Percentiles rank a stretch among this genome's conserved stretches.
Conservation (phyloP, 1,140 invertebrate species). For the Drosophila triauraria region DNA sequence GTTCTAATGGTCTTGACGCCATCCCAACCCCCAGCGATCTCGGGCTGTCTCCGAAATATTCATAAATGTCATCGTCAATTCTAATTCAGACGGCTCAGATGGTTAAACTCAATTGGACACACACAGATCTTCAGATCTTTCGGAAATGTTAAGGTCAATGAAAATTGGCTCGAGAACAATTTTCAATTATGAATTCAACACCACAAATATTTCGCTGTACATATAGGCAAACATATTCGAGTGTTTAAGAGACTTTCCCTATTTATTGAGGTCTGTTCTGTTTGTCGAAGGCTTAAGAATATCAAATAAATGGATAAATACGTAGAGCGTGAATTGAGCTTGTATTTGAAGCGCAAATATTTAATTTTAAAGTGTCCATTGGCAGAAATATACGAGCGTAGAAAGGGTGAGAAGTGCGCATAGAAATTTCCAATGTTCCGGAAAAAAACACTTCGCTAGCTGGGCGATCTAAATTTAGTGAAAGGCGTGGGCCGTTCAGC, state of each 20-base stretch:
- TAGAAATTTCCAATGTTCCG: slow-evolving; percentile 56
- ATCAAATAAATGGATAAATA: slow-evolving; percentile 31
- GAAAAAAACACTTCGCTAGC: slow-evolving; percentile 51
- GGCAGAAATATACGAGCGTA: not conserved
- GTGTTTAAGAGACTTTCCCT: slow-evolving; percentile 31
- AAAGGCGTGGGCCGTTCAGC: slow-evolving; percentile 71
- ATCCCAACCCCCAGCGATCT: slow-evolving; percentile 44
- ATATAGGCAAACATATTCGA: slow-evolving; percentile 12
- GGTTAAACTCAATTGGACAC: slow-evolving; percentile 65
- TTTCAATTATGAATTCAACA: slow-evolving; percentile 27
- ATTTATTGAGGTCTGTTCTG: slow-evolving; percentile 40
- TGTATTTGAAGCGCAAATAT: slow-evolving; percentile 39
- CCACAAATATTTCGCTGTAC: slow-evolving; percentile 11
- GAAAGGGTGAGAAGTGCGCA: slow-evolving; percentile 36
- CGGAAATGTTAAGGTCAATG: slow-evolving; percentile 72
- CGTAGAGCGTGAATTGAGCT: slow-evolving; percentile 35
- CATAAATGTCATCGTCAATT: slow-evolving; percentile 80
- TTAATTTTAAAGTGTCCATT: slow-evolving; percentile 55
- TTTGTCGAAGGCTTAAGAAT: slow-evolving; percentile 39
- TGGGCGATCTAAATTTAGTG: slow-evolving; percentile 65
- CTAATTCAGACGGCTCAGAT: slow-evolving; percentile 45
- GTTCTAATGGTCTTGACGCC: slow-evolving; percentile 7
- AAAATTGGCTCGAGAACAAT: slow-evolving; percentile 59
- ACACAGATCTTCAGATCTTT: slow-evolving; percentile 45
- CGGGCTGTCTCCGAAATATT: slow-evolving; percentile 61